Evolutionary conservation across 2,888 invertebrate species (phyloP).

Genomic region (Linyphia triangularis): DNA sequence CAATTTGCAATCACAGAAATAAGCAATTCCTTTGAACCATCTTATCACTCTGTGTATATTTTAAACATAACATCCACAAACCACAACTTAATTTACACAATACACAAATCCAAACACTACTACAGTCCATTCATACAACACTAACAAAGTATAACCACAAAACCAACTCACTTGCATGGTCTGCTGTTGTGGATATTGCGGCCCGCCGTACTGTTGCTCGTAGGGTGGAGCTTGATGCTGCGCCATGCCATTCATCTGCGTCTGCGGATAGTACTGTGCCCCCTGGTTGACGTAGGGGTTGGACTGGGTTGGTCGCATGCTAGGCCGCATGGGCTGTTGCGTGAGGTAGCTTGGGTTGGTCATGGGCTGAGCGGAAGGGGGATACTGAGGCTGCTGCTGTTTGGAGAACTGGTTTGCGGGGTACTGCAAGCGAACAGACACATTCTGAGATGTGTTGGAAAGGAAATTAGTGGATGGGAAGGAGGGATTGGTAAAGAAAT

Average conservation of each 20-base stretch:
- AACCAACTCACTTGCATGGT: conserved; percentile 56
- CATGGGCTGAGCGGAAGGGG: conserved; percentile 60
- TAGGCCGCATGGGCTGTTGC: conserved; percentile 77
- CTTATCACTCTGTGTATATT: too few relatives aligned
- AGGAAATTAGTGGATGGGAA: not conserved
- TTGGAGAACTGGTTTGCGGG: conserved; percentile 77
- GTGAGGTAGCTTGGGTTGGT: conserved; percentile 72
- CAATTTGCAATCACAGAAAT: too few relatives aligned
- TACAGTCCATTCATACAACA: not conserved
- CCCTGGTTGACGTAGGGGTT: conserved; percentile 74
- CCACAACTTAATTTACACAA: too few relatives aligned
- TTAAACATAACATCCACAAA: too few relatives aligned
- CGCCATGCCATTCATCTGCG: conserved; percentile 76
- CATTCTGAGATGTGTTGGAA: not conserved
- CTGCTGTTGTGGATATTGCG: conserved; percentile 67
- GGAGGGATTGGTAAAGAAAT: too few relatives aligned
- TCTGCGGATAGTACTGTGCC: conserved; percentile 76
- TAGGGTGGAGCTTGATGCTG: conserved; percentile 66
- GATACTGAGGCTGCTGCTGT: conserved; percentile 75
- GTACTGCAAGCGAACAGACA: conserved; percentile 47
- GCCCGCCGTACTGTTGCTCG: conserved; percentile 64
- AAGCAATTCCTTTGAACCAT: not conserved
- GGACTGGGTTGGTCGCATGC: conserved; percentile 74
- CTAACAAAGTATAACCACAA: too few relatives aligned
- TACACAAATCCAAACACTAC: too few relatives aligned